Evolutionary conservation across 2,113 vertebrate species (phyloP), one percentile per base, ranked within the genome.

Genomic region (Gobio gobio): DNA sequence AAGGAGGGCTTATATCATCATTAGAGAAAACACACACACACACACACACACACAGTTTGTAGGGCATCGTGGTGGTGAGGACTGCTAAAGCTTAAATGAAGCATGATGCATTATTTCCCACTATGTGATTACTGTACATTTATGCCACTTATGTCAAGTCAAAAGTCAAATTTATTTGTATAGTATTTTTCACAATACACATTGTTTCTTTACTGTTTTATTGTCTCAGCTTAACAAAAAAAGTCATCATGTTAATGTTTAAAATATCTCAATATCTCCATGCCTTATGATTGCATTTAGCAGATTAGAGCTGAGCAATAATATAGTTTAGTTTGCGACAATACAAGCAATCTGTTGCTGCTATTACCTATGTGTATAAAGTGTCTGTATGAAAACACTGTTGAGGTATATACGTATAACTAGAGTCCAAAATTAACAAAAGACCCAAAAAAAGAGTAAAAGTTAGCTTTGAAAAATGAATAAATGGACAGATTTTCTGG

Each of bases 1-100:
- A 86, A 58, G 84, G 88, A 90, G 88, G 58, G 85, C 90, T 85
- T 85, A 87, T 76, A 45, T 83, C 84, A 90, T 89, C 49, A 51
- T 51, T 51, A 51, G 49, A 51, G 14, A 51, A 51, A 14, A 13
- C 59, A 61, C 10, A 26, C n/a, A 63, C 12, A 63, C 59, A 61
- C 33, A 13, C 59, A 61, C 10, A 24, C n/a, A 61, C 12, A 61
- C 58, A 61, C 29, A 10, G n/a, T 4, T n/a, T 61, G 10, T 4
- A 63, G n/a, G 4, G 10, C 14, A 13, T 64, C 3, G 61, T 14
- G 13, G 24, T 7, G 5, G 26, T n/a, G n/a, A 13, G 13, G 5
- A 29, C 1, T 29, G 13, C 61, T 7, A 51, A 49, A 14, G 5
- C 61, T 29, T 4, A 63, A 26, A 63, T 16, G 5, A 51, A 14